These are phyloP conservation scores for Zaprionus davidi DNA, from an alignment of 1,140 invertebrate species.

Conservation along the genomic window DNA sequence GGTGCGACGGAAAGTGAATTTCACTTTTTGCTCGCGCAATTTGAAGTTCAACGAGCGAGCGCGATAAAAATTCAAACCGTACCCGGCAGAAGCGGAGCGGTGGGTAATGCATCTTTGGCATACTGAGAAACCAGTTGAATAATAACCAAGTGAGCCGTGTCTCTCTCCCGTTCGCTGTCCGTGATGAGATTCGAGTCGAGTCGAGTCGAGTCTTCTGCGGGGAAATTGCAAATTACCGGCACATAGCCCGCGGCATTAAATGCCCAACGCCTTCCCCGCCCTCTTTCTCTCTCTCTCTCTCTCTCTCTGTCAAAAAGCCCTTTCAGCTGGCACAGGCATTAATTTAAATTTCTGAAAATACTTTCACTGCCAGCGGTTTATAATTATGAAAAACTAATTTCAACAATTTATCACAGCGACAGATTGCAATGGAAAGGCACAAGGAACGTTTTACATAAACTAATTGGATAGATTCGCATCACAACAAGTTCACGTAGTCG, in stretches of 20 bases:
- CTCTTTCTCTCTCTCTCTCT: not conserved
- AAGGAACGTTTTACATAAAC: conserved; percentile 1
- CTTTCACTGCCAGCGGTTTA: conserved; percentile 70
- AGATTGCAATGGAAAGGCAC: conserved; percentile 33
- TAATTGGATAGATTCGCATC: conserved; percentile 22
- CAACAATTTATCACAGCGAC: conserved; percentile 31
- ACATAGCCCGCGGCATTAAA: conserved; percentile 69
- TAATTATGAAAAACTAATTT: conserved; percentile 65
- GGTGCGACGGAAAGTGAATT: conserved; percentile 52
- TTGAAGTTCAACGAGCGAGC: conserved; percentile 72
- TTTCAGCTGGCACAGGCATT: conserved; percentile 42
- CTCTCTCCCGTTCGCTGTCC: conserved; percentile 9
- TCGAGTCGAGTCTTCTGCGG: conserved; percentile 21
- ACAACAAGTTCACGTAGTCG: not conserved
- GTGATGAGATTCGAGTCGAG: not conserved
- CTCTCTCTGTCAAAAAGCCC: conserved; percentile 11
- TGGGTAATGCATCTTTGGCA: conserved; percentile 46
- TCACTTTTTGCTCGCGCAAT: conserved; percentile 73
- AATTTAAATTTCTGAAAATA: conserved; percentile 69
- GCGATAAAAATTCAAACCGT: conserved; percentile 40
- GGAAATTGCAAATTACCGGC: conserved; percentile 77
- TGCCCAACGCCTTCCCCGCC: conserved; percentile 1
- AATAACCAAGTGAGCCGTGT: conserved; percentile 59
- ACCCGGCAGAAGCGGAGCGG: not conserved
- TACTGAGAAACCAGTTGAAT: conserved; percentile 79